Conservation (phyloP, 2,888 invertebrate species). For the Ceraclea dissimilis region DNA sequence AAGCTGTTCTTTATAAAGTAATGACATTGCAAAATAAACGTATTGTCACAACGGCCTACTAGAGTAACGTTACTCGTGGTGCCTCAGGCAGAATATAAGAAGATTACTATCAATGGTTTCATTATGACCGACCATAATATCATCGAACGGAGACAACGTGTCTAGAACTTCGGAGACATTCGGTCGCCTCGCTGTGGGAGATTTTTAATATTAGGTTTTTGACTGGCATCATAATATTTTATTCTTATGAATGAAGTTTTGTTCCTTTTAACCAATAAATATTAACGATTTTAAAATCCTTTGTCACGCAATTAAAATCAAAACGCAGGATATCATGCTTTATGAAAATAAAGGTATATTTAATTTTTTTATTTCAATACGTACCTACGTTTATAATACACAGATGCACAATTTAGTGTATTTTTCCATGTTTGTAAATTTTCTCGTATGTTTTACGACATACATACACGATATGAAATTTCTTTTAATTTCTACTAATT, state of each 20-base stretch:
- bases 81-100: no score
- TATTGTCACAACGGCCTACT: no score
- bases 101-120: constrained; percentile 4
- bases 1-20: no score
- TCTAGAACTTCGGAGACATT: constrained; percentile 24
- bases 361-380: not conserved
- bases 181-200: constrained; percentile 21
- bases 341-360: not conserved
- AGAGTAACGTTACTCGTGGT: no score
- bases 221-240: not conserved
- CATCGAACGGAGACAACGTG: constrained; percentile 20
- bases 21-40: no score
- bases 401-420: not conserved
- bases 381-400: not conserved
- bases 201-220: constrained; percentile 10
- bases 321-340: not conserved
- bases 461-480: no score
- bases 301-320: not conserved
- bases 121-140: constrained; percentile 19
- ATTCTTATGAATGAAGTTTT: constrained; percentile 1
- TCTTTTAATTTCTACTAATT: no score
- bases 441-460: no score
- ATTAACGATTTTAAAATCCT: not conserved
- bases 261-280: not conserved
- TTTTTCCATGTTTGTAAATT: no score